These are phyloP conservation scores for Drosophila stalkeri DNA, from an alignment of 2,888 invertebrate genomes.

Conservation along the genomic window DNA sequence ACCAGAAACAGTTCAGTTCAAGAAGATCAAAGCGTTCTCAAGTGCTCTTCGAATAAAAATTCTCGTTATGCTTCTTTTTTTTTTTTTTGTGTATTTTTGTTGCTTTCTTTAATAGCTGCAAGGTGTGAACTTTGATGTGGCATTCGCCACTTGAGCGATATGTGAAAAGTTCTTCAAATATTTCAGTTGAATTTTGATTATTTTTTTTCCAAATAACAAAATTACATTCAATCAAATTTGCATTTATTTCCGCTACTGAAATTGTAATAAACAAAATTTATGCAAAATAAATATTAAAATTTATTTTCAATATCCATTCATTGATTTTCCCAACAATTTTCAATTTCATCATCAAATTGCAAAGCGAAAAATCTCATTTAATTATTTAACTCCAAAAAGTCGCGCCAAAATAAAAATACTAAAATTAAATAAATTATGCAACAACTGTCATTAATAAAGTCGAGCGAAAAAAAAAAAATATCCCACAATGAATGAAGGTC, in stretches of 20 bases:
- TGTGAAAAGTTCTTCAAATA: constrained; percentile 15
- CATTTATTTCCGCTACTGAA: constrained; percentile 7
- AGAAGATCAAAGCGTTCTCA: constrained; percentile 65
- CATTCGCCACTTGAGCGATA: constrained; percentile 49
- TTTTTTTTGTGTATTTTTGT: neutral
- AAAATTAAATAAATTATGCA: constrained; percentile 77
- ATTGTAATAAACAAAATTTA: neutral
- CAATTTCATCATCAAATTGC: constrained; percentile 37
- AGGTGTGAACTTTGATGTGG: constrained; percentile 72
- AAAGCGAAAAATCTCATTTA: constrained; percentile 55
- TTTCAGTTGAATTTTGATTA: constrained; percentile 7
- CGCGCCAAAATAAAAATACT: constrained; percentile 52
- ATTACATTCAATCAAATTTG: constrained; percentile 3
- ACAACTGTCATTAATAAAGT: constrained; percentile 79
- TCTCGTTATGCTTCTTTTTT: neutral
- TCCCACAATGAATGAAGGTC: constrained; percentile 79
- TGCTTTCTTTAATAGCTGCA: constrained; percentile 30
- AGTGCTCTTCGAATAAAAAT: constrained; percentile 32
- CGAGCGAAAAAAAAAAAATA: constrained; percentile 65
- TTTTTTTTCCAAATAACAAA: neutral
- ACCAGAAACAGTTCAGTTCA: constrained; percentile 38
- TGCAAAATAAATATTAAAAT: constrained; percentile 14
- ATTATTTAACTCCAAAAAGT: constrained; percentile 63
- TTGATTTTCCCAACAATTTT: neutral
- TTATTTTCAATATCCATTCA: neutral